Conservation (phyloP, 2,797 vertebrate species). For the Pangasius mekongensis region DNA sequence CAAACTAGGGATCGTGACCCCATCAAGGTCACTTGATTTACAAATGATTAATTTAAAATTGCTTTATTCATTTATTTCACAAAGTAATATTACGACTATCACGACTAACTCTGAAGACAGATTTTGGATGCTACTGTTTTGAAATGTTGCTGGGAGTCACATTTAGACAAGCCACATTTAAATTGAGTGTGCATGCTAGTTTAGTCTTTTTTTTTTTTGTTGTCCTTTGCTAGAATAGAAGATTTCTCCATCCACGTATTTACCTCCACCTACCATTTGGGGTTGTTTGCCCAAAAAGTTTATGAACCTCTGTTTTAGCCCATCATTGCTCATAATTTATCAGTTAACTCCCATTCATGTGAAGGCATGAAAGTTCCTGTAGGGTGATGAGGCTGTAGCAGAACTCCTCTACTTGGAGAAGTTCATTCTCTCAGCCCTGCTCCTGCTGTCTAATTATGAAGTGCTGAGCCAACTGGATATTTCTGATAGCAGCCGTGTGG, state of each 20-base stretch:
- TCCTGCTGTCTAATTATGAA: slow-evolving; percentile 54
- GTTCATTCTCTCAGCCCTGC: slow-evolving; percentile 26
- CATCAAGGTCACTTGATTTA: background rate
- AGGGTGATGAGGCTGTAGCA: background rate
- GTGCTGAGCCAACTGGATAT: slow-evolving; percentile 76
- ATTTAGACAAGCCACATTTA: background rate
- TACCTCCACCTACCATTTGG: background rate
- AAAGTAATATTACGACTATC: background rate
- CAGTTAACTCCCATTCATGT: background rate
- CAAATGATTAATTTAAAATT: too few relatives aligned
- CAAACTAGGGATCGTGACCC: background rate
- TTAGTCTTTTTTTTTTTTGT: background rate
- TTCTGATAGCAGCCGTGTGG: slow-evolving; percentile 74
- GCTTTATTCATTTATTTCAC: background rate
- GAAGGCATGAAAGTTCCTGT: background rate
- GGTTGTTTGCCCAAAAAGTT: background rate
- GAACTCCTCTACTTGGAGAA: slow-evolving; percentile 26
- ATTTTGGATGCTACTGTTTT: background rate
- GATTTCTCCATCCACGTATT: background rate
- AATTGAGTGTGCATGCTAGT: background rate
- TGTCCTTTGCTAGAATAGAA: background rate
- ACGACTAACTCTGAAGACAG: background rate
- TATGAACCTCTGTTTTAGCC: background rate
- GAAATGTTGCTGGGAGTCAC: background rate
- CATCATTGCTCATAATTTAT: background rate